Percentiles rank a stretch among this genome's conserved stretches.
phyloP scores from a whole-genome alignment of 2,113 vertebrate species.

The Cinclus cinclus region DNA sequence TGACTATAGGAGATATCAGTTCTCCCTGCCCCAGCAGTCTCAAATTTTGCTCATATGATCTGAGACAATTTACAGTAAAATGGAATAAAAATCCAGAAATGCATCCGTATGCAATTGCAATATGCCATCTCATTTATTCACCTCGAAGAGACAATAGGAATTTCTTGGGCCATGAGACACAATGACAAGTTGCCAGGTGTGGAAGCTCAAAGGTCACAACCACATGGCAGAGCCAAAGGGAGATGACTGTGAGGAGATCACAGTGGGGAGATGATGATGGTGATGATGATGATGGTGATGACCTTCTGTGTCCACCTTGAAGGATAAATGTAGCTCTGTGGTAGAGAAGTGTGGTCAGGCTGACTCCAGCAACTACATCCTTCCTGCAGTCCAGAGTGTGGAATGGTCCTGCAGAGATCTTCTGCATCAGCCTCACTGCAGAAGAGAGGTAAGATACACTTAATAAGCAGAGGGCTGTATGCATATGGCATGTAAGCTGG shows the following conservation, averaged over 20 bases:
- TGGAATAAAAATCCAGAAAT: background rate
- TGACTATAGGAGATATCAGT: background rate
- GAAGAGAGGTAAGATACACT: background rate
- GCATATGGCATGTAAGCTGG: background rate
- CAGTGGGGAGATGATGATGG: background rate
- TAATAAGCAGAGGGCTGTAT: background rate
- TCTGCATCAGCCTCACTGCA: background rate
- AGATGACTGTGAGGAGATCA: background rate
- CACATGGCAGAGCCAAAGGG: background rate
- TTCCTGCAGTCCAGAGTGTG: background rate
- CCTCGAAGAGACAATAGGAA: background rate
- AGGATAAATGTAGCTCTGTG: background rate
- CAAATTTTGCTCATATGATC: background rate
- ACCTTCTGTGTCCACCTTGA: background rate
- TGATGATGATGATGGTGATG: background rate
- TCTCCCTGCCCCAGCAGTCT: background rate
- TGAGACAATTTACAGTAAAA: background rate
- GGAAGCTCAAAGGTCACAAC: background rate
- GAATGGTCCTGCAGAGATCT: no score
- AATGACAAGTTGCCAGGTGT: accelerated
- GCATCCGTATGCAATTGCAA: background rate
- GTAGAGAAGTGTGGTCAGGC: background rate
- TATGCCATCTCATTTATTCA: background rate
- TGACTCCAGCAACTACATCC: background rate
- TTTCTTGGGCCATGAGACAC: background rate